These are phyloP conservation scores for Drepana arcuata DNA, from an alignment of 1,140 invertebrate genomes.

Conservation along the genomic window DNA sequence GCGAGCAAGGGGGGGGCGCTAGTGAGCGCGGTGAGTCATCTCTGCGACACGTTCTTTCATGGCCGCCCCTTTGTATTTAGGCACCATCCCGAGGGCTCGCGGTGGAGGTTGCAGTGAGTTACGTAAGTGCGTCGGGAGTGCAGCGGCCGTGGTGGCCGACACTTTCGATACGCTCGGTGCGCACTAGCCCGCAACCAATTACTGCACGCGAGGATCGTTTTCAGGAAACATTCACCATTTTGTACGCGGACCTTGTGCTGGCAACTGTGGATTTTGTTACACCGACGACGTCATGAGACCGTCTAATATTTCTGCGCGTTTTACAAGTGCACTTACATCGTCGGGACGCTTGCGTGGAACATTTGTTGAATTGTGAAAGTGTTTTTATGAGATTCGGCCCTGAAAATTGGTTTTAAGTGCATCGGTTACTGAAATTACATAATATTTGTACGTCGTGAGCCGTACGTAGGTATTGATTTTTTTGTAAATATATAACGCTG, in stretches of 20 bases:
- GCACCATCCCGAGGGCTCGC: slow-evolving; percentile 27
- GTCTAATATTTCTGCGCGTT: slow-evolving; percentile 18
- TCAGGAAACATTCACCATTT: slow-evolving; percentile 68
- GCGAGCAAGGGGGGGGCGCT: slow-evolving; percentile 54
- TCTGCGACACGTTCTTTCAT: slow-evolving; percentile 66
- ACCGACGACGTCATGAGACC: slow-evolving; percentile 23
- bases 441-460: no score
- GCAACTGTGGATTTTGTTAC: slow-evolving; percentile 30
- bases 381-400: slow-evolving; percentile 13
- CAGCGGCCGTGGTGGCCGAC: slow-evolving; percentile 45
- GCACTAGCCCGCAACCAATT: slow-evolving; percentile 48
- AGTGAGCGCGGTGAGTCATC: slow-evolving; percentile 57
- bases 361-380: slow-evolving; percentile 41
- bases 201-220: slow-evolving; percentile 54
- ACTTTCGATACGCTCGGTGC: slow-evolving; percentile 49
- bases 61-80: slow-evolving; percentile 57
- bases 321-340: slow-evolving; percentile 5
- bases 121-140: slow-evolving; percentile 59
- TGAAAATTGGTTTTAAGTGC: slow-evolving; percentile 10
- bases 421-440: slow-evolving; percentile 11
- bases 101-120: slow-evolving; percentile 58
- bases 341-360: slow-evolving; percentile 18
- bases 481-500: no score
- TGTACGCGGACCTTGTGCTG: slow-evolving; percentile 38
- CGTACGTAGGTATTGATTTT: no score